These are phyloP conservation scores for Andrena camellia DNA, from an alignment of 2,888 invertebrate species.

Conservation along the genomic window DNA sequence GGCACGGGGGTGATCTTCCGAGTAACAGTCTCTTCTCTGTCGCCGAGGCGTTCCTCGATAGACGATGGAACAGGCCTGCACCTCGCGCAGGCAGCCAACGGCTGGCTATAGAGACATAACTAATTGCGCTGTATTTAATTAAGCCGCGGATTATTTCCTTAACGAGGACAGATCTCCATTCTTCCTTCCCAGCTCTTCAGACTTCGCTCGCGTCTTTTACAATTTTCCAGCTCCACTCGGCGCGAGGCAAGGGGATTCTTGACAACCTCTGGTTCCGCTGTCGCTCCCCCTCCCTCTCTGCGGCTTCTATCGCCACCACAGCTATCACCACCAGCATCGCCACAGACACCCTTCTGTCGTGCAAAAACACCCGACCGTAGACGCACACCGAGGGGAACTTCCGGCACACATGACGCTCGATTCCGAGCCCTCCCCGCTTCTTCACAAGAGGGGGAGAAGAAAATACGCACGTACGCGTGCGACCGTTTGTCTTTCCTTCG, in stretches of 20 bases:
- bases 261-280: slow-evolving; percentile 10
- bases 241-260: neutral
- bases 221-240: slow-evolving; percentile 49
- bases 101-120: slow-evolving; percentile 65
- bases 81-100: slow-evolving; percentile 2
- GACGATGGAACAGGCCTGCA: neutral
- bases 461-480: slow-evolving; percentile 3
- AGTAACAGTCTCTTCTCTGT: too few species aligned
- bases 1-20: too few species aligned
- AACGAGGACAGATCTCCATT: slow-evolving; percentile 74
- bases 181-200: slow-evolving; percentile 69
- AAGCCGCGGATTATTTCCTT: slow-evolving; percentile 78
- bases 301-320: slow-evolving; percentile 20
- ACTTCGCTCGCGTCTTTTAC: slow-evolving; percentile 64
- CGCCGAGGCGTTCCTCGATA: neutral
- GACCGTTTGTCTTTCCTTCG: neutral
- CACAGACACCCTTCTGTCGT: slow-evolving; percentile 11
- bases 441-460: neutral
- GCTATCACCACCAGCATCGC: neutral
- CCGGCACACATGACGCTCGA: slow-evolving; percentile 29
- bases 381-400: slow-evolving; percentile 31
- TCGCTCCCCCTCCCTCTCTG: neutral
- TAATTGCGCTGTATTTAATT: slow-evolving; percentile 80
- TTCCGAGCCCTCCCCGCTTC: neutral
- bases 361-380: slow-evolving; percentile 44